Conservation (phyloP, 2,888 invertebrate species). For the Craniophora ligustri region DNA sequence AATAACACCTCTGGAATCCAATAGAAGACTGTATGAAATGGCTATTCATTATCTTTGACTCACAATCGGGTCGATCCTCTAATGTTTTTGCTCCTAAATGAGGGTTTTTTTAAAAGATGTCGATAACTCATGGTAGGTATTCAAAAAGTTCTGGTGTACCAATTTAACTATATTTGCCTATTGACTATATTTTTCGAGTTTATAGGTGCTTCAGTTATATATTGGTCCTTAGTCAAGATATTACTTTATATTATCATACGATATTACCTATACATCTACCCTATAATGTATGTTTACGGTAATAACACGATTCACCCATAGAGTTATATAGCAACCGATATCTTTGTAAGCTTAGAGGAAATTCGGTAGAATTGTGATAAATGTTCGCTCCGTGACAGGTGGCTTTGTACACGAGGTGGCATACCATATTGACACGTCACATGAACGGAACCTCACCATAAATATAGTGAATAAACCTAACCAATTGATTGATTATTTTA, state of each 20-base stretch:
- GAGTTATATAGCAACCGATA: slow-evolving; percentile 45
- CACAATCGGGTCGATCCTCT: slow-evolving; percentile 13
- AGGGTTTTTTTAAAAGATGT: not conserved
- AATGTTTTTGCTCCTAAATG: slow-evolving; percentile 3
- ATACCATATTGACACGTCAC: slow-evolving; percentile 76
- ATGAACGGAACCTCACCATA: slow-evolving; percentile 69
- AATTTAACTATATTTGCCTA: too few relatives aligned
- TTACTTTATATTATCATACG: not conserved
- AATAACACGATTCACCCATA: slow-evolving; percentile 40
- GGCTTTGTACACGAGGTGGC: slow-evolving; percentile 71
- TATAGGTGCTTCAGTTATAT: too few relatives aligned
- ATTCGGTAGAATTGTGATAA: slow-evolving; percentile 76
- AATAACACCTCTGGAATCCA: slow-evolving; percentile 41
- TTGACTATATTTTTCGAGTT: too few relatives aligned
- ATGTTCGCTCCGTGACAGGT: slow-evolving; percentile 75
- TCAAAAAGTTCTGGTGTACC: too few relatives aligned
- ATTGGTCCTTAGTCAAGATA: not conserved
- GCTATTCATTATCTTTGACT: slow-evolving; percentile 11
- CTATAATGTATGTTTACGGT: slow-evolving; percentile 24
- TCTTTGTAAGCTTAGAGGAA: slow-evolving; percentile 59
- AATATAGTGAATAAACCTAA: slow-evolving; percentile 62
- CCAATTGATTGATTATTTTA: slow-evolving; percentile 67
- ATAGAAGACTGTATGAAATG: slow-evolving; percentile 29
- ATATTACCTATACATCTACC: slow-evolving; percentile 5
- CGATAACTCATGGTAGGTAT: too few relatives aligned